Percentiles rank a stretch among this genome's conserved stretches.
Conservation (phyloP, 2,888 invertebrate species). For the Pachycephus smyrnensis region DNA sequence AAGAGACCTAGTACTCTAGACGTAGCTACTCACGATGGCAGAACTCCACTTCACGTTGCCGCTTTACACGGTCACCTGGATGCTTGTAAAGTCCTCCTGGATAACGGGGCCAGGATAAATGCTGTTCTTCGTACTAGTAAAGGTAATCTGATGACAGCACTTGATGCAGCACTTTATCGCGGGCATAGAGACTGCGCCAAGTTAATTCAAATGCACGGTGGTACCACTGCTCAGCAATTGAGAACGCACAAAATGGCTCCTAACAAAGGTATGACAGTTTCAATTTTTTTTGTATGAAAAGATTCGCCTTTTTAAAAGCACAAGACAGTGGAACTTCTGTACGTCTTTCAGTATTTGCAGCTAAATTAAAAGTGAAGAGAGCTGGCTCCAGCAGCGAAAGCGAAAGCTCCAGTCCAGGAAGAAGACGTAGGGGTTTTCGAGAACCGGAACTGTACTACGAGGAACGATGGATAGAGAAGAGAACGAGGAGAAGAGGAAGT, state of each 20-base stretch:
- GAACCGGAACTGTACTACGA: conserved; percentile 57
- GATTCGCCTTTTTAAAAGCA: background rate
- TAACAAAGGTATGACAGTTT: conserved; percentile 46
- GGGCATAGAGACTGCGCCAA: conserved; percentile 93
- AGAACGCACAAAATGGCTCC: conserved; percentile 45
- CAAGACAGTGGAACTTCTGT: conserved; percentile 6
- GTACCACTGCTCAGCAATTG: conserved; percentile 76
- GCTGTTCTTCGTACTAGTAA: conserved; percentile 85
- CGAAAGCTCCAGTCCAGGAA: conserved; percentile 37
- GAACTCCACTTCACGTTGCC: conserved; percentile 93
- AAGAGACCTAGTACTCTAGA: conserved; percentile 87
- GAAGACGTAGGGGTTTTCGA: conserved; percentile 36
- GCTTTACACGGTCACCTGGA: conserved; percentile 94
- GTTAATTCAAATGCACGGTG: conserved; percentile 91
- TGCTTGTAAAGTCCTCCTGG: conserved; percentile 88
- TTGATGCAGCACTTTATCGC: conserved; percentile 90
- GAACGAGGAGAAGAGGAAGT: conserved; percentile 50
- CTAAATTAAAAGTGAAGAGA: conserved; percentile 58
- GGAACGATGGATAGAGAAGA: conserved; percentile 58
- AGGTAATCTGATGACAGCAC: conserved; percentile 87
- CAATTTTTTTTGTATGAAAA: background rate
- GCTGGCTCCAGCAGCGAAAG: conserved; percentile 53
- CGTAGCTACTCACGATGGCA: conserved; percentile 92
- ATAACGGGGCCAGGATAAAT: conserved; percentile 88
- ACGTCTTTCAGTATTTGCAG: conserved; percentile 50